Percentiles rank a stretch among this genome's conserved stretches.
Conservation (phyloP, 2,888 invertebrate species). For the Heliconius ethilla region DNA sequence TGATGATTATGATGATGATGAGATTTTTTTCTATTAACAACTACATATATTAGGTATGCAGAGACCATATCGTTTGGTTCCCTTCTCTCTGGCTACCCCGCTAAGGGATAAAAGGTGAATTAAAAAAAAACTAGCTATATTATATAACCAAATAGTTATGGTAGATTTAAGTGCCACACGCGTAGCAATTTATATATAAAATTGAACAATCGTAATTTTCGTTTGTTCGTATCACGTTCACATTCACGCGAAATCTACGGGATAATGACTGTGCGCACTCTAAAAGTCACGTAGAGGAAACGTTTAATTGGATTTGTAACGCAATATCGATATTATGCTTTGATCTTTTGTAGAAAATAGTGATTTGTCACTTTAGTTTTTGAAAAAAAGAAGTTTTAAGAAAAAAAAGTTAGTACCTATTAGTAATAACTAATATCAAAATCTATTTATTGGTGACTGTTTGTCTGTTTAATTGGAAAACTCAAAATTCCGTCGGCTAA, state of each 20-base stretch:
- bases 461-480: no score
- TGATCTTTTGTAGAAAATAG: constrained; percentile 13
- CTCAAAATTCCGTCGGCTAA: no score
- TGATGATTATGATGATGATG: no score
- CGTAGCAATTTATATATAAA: constrained; percentile 37
- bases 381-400: background rate
- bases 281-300: constrained; percentile 67
- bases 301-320: constrained; percentile 46
- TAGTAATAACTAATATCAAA: no score
- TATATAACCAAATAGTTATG: constrained; percentile 26
- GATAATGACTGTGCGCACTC: constrained; percentile 57
- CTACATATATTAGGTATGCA: no score
- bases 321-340: constrained; percentile 21
- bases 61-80: no score
- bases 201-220: constrained; percentile 35
- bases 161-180: constrained; percentile 43
- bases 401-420: background rate
- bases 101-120: background rate
- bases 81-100: background rate
- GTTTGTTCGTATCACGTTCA: constrained; percentile 71
- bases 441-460: no score
- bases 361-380: background rate
- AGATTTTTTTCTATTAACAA: no score
- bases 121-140: background rate
- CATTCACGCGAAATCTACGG: constrained; percentile 59